Conservation (phyloP, 2,113 vertebrate genomes). For the Elephas maximus region DNA sequence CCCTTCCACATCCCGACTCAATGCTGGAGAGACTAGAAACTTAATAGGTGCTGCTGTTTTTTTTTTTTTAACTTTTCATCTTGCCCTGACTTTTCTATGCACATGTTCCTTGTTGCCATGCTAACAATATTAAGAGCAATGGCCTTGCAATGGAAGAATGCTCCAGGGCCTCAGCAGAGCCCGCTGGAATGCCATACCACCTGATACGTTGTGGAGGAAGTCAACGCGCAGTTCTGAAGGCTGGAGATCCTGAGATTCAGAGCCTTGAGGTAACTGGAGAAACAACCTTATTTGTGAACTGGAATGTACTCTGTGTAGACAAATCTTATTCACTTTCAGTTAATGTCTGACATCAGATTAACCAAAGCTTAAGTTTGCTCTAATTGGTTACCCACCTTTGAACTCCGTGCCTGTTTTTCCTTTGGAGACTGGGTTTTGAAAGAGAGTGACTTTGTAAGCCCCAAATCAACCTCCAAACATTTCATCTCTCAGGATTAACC, state of each 20-base stretch:
- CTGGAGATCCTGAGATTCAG: conserved; percentile 36
- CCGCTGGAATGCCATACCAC: not conserved
- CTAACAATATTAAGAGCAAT: conserved; percentile 42
- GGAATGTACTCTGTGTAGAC: conserved; percentile 42
- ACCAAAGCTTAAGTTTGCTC: conserved; percentile 37
- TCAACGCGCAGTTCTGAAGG: not conserved
- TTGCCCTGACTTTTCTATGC: not conserved
- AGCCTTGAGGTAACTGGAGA: conserved; percentile 43
- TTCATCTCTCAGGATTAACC: conserved; percentile 31
- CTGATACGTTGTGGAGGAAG: not conserved
- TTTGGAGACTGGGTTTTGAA: not conserved
- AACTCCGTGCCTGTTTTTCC: conserved; percentile 45
- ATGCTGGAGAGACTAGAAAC: not conserved
- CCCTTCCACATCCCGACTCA: not conserved
- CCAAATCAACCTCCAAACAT: not conserved
- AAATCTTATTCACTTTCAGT: conserved; percentile 40
- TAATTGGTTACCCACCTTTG: conserved; percentile 53
- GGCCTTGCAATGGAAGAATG: conserved; percentile 39
- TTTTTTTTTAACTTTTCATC: conserved; percentile 20
- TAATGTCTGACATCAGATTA: conserved; percentile 63
- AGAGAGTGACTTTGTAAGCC: not conserved
- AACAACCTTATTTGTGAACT: conserved; percentile 56
- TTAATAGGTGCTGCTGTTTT: not conserved
- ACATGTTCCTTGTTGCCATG: conserved; percentile 45
- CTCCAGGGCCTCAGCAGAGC: conserved; percentile 27